Percentiles rank a stretch among this genome's conserved stretches.
phyloP scores from a whole-genome alignment of 2,797 vertebrate genomes.

The Tamandua tetradactyla region DNA sequence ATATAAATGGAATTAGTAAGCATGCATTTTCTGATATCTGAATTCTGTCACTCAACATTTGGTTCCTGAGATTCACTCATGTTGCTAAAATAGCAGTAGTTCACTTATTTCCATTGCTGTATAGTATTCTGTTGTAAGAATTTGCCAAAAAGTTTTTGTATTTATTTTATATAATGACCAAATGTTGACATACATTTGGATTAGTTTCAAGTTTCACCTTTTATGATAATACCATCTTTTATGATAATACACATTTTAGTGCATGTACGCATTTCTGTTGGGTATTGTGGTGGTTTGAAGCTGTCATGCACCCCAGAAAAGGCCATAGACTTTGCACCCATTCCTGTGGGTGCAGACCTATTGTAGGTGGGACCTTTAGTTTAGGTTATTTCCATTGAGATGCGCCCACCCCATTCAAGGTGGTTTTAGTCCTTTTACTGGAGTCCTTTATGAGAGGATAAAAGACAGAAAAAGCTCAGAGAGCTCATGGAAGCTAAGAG shows the following conservation, averaged over 20 bases:
- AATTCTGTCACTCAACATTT: neutral
- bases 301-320: no score
- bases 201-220: neutral
- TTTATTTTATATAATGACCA: conserved; percentile 31
- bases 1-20: neutral
- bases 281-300: no score
- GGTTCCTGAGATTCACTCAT: neutral
- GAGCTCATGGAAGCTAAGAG: no score
- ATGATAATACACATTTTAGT: neutral
- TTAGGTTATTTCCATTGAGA: no score
- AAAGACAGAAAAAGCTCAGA: no score
- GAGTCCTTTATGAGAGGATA: no score
- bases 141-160: neutral
- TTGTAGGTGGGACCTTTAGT: no score
- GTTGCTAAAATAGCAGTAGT: neutral
- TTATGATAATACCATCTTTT: neutral
- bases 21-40: neutral
- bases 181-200: neutral
- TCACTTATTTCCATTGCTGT: neutral
- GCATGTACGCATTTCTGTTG: neutral
- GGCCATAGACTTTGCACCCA: no score
- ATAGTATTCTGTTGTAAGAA: neutral
- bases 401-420: no score
- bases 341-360: no score
- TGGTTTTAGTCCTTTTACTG: no score